Conservation (phyloP, 2,113 vertebrate genomes). For the Calidris pugnax region DNA sequence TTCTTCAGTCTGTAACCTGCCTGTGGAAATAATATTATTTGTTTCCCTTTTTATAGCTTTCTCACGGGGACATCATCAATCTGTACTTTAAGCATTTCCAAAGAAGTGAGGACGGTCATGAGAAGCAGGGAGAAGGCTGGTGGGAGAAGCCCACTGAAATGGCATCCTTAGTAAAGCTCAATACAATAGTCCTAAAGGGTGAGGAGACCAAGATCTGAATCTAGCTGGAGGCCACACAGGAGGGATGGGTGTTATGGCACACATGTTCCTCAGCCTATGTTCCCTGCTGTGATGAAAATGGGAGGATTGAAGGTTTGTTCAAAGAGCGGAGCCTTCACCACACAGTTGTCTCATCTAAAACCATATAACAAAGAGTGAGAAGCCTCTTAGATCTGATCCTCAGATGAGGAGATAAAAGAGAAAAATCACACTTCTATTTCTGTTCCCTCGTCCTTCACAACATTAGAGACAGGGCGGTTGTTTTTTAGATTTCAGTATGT, state of each 20-base stretch:
- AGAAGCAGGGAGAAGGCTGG: not conserved
- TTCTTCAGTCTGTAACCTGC: not conserved
- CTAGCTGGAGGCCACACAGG: not conserved
- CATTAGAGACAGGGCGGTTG: not conserved
- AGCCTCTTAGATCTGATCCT: not conserved
- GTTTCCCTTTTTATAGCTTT: not conserved
- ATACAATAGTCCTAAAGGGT: not conserved
- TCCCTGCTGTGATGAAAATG: not conserved
- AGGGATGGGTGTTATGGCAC: not conserved
- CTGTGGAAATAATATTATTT: not conserved
- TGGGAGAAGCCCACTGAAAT: not conserved
- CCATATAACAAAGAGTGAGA: not conserved
- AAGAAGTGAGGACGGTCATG: not conserved
- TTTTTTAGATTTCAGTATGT: slow-evolving; percentile 14
- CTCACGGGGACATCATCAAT: not conserved
- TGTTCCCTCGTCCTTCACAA: not conserved
- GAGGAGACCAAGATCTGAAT: not conserved
- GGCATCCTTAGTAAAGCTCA: not conserved
- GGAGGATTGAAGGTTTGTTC: not conserved
- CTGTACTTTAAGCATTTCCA: not conserved
- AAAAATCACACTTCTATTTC: slow-evolving; percentile 27
- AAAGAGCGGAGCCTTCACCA: not conserved
- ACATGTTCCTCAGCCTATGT: not conserved
- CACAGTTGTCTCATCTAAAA: not conserved
- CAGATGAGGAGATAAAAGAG: not conserved